Evolutionary conservation across 2,888 invertebrate genomes (phyloP).

Genomic region (Ophion obscuratus): DNA sequence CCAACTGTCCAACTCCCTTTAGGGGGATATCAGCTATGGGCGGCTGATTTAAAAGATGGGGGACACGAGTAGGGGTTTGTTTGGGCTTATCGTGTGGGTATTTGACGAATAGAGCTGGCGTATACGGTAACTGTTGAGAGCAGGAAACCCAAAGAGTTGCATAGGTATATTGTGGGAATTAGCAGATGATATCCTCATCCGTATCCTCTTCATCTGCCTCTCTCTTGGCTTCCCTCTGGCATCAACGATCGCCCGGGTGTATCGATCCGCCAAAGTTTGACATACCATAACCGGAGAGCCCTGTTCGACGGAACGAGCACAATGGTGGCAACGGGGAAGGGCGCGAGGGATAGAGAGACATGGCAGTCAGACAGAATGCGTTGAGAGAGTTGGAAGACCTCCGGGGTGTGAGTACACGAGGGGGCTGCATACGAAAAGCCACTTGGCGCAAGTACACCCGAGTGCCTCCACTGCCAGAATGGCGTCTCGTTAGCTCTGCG

Average conservation of each 20-base stretch:
- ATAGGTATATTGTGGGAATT: conserved; percentile 14
- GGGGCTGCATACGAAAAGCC: conserved; percentile 57
- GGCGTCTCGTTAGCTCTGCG: conserved; percentile 67
- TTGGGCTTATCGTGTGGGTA: not conserved
- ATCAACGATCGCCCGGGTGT: conserved; percentile 50
- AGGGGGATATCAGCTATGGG: not conserved
- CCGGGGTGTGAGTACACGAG: conserved; percentile 36
- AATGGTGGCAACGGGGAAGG: conserved; percentile 12
- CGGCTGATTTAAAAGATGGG: not conserved
- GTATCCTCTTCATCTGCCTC: not conserved
- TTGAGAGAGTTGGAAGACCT: conserved; percentile 13
- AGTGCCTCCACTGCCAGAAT: conserved; percentile 60
- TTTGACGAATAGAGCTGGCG: not conserved
- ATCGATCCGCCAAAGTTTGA: conserved; percentile 67
- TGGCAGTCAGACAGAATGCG: not conserved
- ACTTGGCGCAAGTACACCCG: conserved; percentile 62
- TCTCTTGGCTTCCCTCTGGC: conserved; percentile 12
- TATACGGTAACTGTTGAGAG: not conserved
- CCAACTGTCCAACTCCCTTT: not conserved
- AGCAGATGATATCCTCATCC: conserved; percentile 3
- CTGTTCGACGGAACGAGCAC: conserved; percentile 19
- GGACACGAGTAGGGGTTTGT: not conserved
- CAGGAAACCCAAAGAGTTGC: not conserved
- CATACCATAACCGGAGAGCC: conserved; percentile 63
- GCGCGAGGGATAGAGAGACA: not conserved